phyloP scores from a whole-genome alignment of 2,113 vertebrate species.

The Acanthisitta chloris region DNA sequence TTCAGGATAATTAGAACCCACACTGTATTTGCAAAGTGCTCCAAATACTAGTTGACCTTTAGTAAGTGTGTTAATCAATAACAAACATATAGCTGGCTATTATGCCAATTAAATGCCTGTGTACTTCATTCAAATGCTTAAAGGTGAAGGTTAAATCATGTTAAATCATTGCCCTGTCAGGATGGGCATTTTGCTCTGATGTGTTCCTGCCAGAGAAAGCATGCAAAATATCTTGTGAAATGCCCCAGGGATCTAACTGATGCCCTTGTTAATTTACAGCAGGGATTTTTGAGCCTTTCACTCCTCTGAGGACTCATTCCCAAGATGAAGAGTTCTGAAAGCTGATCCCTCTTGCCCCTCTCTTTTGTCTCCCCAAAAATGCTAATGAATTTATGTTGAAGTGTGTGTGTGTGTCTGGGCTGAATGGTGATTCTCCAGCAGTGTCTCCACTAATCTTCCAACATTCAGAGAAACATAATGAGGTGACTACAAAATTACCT shows the following conservation, averaged over 20 bases:
- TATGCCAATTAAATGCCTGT: conserved; percentile 38
- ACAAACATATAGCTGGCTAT: conserved; percentile 17
- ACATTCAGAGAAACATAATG: not conserved
- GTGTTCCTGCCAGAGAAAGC: not conserved
- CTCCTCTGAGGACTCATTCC: not conserved
- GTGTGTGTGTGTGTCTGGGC: not conserved
- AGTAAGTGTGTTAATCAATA: conserved; percentile 53
- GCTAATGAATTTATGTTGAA: not conserved
- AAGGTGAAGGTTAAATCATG: conserved; percentile 22
- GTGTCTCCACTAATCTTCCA: not conserved
- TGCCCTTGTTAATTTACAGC: not conserved
- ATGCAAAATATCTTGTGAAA: not conserved
- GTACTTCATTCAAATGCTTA: not conserved
- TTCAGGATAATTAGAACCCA: conserved; percentile 52
- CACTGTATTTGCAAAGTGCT: conserved; percentile 27
- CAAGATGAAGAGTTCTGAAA: not conserved
- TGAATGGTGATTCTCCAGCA: not conserved
- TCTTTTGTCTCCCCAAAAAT: not conserved
- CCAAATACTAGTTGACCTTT: conserved; percentile 61
- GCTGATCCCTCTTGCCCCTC: not conserved
- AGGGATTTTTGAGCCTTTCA: not conserved
- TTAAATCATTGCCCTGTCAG: not conserved
- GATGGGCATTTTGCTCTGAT: not conserved
- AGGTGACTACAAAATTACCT: not conserved
- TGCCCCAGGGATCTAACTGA: not conserved